Evolutionary conservation across 2,113 vertebrate genomes (phyloP), one percentile per base, ranked within the genome.

Genomic region (Aix galericulata): DNA sequence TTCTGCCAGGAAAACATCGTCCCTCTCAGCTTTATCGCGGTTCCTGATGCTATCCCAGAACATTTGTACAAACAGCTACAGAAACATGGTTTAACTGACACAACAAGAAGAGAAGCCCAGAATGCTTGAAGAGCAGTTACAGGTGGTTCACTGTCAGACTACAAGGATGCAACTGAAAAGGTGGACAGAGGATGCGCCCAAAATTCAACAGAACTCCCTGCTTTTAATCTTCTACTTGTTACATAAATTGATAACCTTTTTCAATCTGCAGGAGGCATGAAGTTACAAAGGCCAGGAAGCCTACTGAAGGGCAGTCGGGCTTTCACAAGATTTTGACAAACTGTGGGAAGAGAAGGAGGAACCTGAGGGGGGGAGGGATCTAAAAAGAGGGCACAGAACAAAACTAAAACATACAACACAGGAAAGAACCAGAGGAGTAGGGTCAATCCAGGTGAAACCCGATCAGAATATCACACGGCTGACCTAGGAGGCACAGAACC

Each of bases 301-400:
- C 68, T 38, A 17, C 13, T 9, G 34, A 15, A 76, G 22, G 20
- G 32, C 50, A 71, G 64, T 3, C 11, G 11, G 42, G 48, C 26
- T 82, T 69, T 60, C 77, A 81, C 27, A 63, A 86, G 31, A 53
- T 52, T 62, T 17, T 32, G 11, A 89, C n/a, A 89, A 79, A 89
- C 25, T 27, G 17, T 8, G 25, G 18, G 12, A 12, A 46, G 25
- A 36, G 25, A 20, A 17, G 17, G n/a, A 48, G 26, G 46, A 71
- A 36, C 29, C 68, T 16, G 26, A 26, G 10, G 36, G 36, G 10
- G 36, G 26, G 25, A 4, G 25, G 16, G 38, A 27, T 32, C 38
- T 42, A n/a, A 72, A 63, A 84, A 27, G 3, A 67, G 2, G 21
- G 6, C 36, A 20, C 22, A 34, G 25, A 4, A 46, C 36, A 36